Evolutionary conservation across 2,888 invertebrate genomes (phyloP), one percentile per base, ranked within the genome.

Genomic region (Rhagium mordax): DNA sequence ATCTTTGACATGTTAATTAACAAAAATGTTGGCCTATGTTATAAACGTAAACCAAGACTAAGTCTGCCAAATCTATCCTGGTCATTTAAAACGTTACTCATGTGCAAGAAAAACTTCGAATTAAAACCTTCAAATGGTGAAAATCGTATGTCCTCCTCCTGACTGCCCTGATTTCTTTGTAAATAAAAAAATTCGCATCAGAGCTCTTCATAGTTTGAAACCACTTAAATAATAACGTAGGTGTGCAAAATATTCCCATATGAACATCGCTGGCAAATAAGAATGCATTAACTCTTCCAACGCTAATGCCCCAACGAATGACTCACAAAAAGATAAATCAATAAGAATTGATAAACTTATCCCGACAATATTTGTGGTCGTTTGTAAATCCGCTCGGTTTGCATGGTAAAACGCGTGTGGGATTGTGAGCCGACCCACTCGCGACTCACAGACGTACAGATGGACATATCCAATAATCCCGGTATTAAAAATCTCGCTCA

Each of bases 401-500:
- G 24, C 15, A 57, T 57, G 15, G 55, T 21, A 24, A 55, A 55
- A 27, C 7, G 27, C 4, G 55, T 57, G 55, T 57, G 55, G 55
- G 55, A 57, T 27, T 57, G 27, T 57, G 15, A 57, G 3, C n/a
- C 61, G 24, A 48, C 61, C 61, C 61, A 62, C 47, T 62, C 48
- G 24, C 47, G 20, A 62, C 24, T 61, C 47, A 60, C 60, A 47
- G 61, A 62, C 48, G 21, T 47, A 62, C 41, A 27, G 55, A 55
- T 55, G 48, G 20, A 62, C 48, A 18, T 62, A 62, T 48, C n/a
- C 61, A 48, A 62, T 62, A 62, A 62, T 62, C 61, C 18, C 20
- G 7, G 48, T 48, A 62, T 62, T 48, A 62, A 62, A 47, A 62
- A 47, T 48, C 24, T 24, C 48, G 20, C 21, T 62, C 61, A 21